Evolutionary conservation across 2,888 invertebrate species (phyloP), one percentile per base, ranked within the genome.

Genomic region (Nipponacmea schrenckii): DNA sequence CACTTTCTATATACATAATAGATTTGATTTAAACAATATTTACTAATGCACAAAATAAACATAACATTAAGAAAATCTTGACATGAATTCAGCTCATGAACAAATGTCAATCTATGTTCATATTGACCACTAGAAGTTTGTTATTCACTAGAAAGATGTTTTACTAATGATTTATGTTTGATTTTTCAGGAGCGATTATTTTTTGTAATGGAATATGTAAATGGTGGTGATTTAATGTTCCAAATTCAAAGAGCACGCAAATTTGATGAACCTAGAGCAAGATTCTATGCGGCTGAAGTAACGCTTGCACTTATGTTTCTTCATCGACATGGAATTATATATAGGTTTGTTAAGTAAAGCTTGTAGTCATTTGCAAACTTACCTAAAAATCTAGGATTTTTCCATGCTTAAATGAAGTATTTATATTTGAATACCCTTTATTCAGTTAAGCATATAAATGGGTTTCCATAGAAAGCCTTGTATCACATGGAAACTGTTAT

Each of bases 131-230:
- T 8, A 8, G 39, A 5, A 39, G 8, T 39, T 39, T 5, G 39
- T 39, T 39, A 8, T 39, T 5, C 10, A 39, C 39, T 39, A 39
- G 7, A 39, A 39, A 5, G 3, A 5, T 31, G 31, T 31, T 31
- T 31, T 31, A 31, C 31, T 31, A 39, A 39, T 39, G 1, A 39
- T 39, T 8, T 39, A 39, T 10, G 39, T 45, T 8, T 64, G 17
- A 17, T 67, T 7, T 66, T 72, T 20, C 79, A 93, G 90, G 97
- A 97, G 89, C 93, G 96, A 15, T 92, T 99, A 80, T 98, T 98
- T 92, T 98, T 99, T 91, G 97, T 98, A 79, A 99, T 99, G 98
- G 98, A 98, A 91, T 98, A 98, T 90, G 98, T 99, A 69, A 96
- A 98, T 90, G 99, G 98, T 81, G 91, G 91, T 73, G 91, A 91